Base-by-base conservation (phyloP, 2,888 invertebrate species). In the Eudasyphora cyanicolor region DNA sequence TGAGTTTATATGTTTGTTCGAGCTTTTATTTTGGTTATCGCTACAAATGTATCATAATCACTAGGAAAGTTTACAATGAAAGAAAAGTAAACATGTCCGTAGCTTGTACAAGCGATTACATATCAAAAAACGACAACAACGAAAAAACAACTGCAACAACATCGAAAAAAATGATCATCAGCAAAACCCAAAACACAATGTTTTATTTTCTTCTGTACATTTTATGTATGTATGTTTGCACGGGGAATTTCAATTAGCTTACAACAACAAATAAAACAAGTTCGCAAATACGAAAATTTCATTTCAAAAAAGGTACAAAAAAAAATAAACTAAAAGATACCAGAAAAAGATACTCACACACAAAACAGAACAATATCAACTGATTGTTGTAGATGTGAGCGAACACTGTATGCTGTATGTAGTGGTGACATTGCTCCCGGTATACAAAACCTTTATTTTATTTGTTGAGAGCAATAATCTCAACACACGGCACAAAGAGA, bases 41-140 rank as follows among this genome's bases (percentile, higher is more conserved):
- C 78, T 49, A 81, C 84, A 84, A 84, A 81, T 84, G 84, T 84
- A 84, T 84, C 81, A 84, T 81, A 84, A 84, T 84, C 84, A 84
- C 32, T 57, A 80, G 69, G 57, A 80, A 84, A 84, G 80, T 77
- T 84, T 77, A 75, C 45, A 64, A 38, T 42, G 51, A 83, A 84
- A 78, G 19, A 79, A 69, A 69, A 75, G 21, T 76, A 54, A 81
- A 84, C 84, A 84, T 71, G 71, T 71, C 70, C 54, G 38, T 57
- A 54, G 21, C 71, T 21, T 81, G 80, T 81, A 78, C 71, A 10
- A 81, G 57, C 60, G 84, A 84, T 84, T 81, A 76, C 77, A 80
- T 71, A 83, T 80, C 75, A 77, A 32, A 32, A 79, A 82, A 49
- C 12, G 45, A 19, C n/a, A n/a, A 79, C 17, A 54, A 29, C 10